Percentiles rank a stretch among this genome's conserved stretches.
Evolutionary conservation across 2,888 invertebrate genomes (phyloP).

Genomic region (Tinea semifulvella): DNA sequence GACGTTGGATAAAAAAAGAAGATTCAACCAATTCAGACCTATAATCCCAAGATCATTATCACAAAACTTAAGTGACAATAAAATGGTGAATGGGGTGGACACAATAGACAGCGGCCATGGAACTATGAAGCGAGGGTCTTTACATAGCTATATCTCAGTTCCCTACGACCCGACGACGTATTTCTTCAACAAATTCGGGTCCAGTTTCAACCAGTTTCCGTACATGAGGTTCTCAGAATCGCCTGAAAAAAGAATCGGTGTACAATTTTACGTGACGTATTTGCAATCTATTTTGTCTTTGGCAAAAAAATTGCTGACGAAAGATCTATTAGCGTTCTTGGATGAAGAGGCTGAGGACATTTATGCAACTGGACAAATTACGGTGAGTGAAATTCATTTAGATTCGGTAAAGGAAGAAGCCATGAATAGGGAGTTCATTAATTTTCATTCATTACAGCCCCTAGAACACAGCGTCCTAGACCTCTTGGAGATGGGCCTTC

Average conservation of each 20-base stretch:
- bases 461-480: no score
- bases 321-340: slow-evolving; percentile 81
- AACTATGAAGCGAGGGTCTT: slow-evolving; percentile 48
- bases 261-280: slow-evolving; percentile 80
- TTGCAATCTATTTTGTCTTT: slow-evolving; percentile 80
- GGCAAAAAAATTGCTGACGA: slow-evolving; percentile 86
- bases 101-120: slow-evolving; percentile 38
- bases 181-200: slow-evolving; percentile 92
- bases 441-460: no score
- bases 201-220: slow-evolving; percentile 91
- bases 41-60: slow-evolving; percentile 94
- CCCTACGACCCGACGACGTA: slow-evolving; percentile 84
- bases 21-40: slow-evolving; percentile 80
- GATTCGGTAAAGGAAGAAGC: no score
- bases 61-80: slow-evolving; percentile 73
- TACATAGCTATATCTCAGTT: slow-evolving; percentile 70
- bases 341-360: slow-evolving; percentile 88
- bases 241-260: slow-evolving; percentile 70
- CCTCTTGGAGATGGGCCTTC: no score
- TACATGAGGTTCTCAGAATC: slow-evolving; percentile 81
- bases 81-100: slow-evolving; percentile 46
- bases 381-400: no score
- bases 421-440: no score
- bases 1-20: slow-evolving; percentile 69
- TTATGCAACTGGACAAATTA: slow-evolving; percentile 73